Percentiles rank a stretch among this genome's conserved stretches.
phyloP scores from a whole-genome alignment of 2,888 invertebrate species.

The Choreutis nemorana region DNA sequence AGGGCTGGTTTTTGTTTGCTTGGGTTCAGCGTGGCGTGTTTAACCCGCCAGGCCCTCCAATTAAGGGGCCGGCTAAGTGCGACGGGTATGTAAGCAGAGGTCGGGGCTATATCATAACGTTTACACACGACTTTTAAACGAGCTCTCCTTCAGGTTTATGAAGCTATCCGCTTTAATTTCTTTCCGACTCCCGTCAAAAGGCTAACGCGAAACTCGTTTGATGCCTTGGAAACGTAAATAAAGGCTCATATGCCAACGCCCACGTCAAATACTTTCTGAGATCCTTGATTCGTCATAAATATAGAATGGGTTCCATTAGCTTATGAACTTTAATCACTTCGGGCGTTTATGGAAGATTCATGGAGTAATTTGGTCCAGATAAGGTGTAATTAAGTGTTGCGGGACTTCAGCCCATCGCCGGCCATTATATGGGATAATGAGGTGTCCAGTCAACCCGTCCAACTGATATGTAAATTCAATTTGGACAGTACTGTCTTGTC shows the following conservation, averaged over 20 bases:
- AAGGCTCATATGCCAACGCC: too few species aligned
- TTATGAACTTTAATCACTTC: conserved; percentile 49
- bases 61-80: conserved; percentile 54
- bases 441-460: conserved; percentile 51
- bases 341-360: conserved; percentile 48
- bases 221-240: too few species aligned
- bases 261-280: too few species aligned
- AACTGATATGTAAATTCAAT: conserved; percentile 59
- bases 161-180: conserved; percentile 29
- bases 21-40: conserved; percentile 37
- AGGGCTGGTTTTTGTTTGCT: conserved; percentile 40
- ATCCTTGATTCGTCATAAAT: conserved; percentile 28
- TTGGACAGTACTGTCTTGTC: too few species aligned
- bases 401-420: conserved; percentile 42
- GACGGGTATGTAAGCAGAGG: conserved; percentile 52
- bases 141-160: conserved; percentile 31
- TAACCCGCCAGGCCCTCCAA: conserved; percentile 45
- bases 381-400: conserved; percentile 57
- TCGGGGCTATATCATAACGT: conserved; percentile 49
- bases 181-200: conserved; percentile 12
- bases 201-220: too few species aligned
- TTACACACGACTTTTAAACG: conserved; percentile 49
- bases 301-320: conserved; percentile 50
- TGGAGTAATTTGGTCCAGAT: conserved; percentile 55
- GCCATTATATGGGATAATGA: conserved; percentile 59